Percentiles rank a stretch among this genome's conserved stretches.
phyloP scores from a whole-genome alignment of 2,888 invertebrate genomes.

The Aspidiotus destructor region DNA sequence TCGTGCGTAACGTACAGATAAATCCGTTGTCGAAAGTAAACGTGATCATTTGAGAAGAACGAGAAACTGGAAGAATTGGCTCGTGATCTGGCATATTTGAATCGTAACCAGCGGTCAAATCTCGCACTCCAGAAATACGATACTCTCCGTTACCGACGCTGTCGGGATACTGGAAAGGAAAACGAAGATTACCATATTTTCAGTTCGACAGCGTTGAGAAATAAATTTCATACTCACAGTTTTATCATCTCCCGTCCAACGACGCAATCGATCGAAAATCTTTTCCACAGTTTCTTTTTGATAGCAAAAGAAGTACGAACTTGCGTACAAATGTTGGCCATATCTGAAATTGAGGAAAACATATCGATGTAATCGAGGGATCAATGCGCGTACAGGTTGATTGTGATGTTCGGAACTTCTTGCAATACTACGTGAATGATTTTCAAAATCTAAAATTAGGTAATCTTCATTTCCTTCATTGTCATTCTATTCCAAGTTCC shows the following conservation, averaged over 20 bases:
- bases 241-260: conserved; percentile 51
- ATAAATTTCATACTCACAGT: conserved; percentile 47
- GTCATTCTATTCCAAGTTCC: too few species aligned
- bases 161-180: conserved; percentile 57
- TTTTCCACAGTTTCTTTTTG: conserved; percentile 56
- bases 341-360: conserved; percentile 49
- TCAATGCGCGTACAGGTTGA: background rate
- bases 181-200: background rate
- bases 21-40: conserved; percentile 81
- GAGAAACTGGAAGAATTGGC: conserved; percentile 58
- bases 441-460: too few species aligned
- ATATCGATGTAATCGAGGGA: too few species aligned
- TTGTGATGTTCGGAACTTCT: too few species aligned
- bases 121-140: conserved; percentile 61
- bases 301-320: conserved; percentile 83
- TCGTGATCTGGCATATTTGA: conserved; percentile 57
- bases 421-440: too few species aligned
- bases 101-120: conserved; percentile 81
- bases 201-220: background rate
- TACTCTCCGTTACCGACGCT: conserved; percentile 54
- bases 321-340: conserved; percentile 78
- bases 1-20: conserved; percentile 80
- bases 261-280: conserved; percentile 76
- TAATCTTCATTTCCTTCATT: too few species aligned
- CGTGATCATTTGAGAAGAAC: conserved; percentile 81